These are phyloP conservation scores for Zoanthus sansibaricus DNA, from an alignment of 92 coral and sea anemone species.

Conservation along the genomic window DNA sequence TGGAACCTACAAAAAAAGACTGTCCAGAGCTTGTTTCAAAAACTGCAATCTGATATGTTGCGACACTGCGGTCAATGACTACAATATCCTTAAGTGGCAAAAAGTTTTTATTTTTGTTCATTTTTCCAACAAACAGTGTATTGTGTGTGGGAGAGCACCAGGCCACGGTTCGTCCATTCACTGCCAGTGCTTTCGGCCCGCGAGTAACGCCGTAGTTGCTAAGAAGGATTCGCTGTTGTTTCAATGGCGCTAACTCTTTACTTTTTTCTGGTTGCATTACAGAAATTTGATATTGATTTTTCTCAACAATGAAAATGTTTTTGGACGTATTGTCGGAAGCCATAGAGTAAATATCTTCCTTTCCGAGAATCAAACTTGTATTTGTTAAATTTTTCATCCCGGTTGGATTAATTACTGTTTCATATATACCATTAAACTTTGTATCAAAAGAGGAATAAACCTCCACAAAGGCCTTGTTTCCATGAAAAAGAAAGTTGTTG, in stretches of 20 bases:
- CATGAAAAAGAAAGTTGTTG: not conserved
- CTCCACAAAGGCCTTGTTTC: not conserved
- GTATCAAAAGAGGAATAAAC: not conserved
- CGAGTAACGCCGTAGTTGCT: constrained; percentile 19
- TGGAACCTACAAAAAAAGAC: not conserved
- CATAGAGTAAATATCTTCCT: not conserved
- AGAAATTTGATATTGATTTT: not conserved
- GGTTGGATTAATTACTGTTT: not conserved
- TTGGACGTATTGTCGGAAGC: not conserved
- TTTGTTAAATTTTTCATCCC: not conserved
- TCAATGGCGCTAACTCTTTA: not conserved
- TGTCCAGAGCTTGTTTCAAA: constrained; percentile 10
- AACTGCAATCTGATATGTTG: not conserved
- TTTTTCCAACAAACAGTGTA: not conserved
- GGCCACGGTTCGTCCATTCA: not conserved
- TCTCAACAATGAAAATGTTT: not conserved
- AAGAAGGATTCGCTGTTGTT: not conserved
- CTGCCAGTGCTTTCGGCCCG: not conserved
- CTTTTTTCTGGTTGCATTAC: not conserved
- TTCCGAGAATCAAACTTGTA: not conserved
- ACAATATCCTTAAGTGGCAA: not conserved
- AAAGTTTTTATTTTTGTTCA: not conserved
- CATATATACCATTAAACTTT: not conserved
- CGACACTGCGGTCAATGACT: not conserved
- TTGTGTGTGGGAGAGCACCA: not conserved